Conservation (phyloP, 2,888 invertebrate genomes). For the Drosophila barbarae region DNA sequence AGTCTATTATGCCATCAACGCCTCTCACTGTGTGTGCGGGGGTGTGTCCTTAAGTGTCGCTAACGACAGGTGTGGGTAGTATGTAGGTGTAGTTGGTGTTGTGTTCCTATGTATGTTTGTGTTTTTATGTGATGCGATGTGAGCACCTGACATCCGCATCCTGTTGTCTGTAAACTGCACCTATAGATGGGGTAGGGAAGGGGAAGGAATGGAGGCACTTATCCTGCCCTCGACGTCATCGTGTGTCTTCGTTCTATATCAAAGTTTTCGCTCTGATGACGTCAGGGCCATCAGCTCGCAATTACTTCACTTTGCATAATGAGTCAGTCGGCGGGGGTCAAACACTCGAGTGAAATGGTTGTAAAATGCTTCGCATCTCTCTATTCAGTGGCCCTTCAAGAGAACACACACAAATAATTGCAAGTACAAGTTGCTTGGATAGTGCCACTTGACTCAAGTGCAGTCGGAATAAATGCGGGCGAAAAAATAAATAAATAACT, state of each 20-base stretch:
- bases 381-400: slow-evolving; percentile 39
- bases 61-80: slow-evolving; percentile 49
- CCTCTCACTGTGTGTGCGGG: slow-evolving; percentile 38
- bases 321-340: slow-evolving; percentile 32
- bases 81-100: slow-evolving; percentile 2
- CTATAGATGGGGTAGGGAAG: slow-evolving; percentile 14
- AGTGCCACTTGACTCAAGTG: slow-evolving; percentile 47
- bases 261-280: slow-evolving; percentile 40
- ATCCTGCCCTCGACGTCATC: slow-evolving; percentile 40
- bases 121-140: slow-evolving; percentile 21
- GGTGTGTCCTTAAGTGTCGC: slow-evolving; percentile 49
- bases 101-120: slow-evolving; percentile 11
- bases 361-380: slow-evolving; percentile 9
- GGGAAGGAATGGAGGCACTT: slow-evolving; percentile 53
- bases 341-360: slow-evolving; percentile 31
- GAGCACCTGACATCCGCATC: slow-evolving; percentile 59
- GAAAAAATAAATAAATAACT: neutral
- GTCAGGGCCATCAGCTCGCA: slow-evolving; percentile 53
- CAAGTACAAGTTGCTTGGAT: slow-evolving; percentile 31
- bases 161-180: slow-evolving; percentile 58
- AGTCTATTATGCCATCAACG: slow-evolving; percentile 73
- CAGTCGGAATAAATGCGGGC: slow-evolving; percentile 12
- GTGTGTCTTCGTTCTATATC: slow-evolving; percentile 41
- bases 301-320: slow-evolving; percentile 69
- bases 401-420: slow-evolving; percentile 49